These are phyloP conservation scores for Oryzias dopingdopingensis DNA, from an alignment of 2,797 vertebrate genomes.

Conservation along the genomic window DNA sequence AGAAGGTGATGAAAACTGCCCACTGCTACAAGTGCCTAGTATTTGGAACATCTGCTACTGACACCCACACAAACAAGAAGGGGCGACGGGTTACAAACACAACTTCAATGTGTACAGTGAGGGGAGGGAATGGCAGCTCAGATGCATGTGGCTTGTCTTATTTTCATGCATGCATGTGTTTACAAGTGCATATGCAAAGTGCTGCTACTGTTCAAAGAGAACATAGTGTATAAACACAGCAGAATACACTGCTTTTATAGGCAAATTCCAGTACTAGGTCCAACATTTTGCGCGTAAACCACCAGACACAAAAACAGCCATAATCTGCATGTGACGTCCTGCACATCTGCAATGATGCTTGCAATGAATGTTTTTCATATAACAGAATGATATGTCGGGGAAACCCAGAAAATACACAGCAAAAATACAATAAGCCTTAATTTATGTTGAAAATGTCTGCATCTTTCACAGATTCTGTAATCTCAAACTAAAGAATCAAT, in stretches of 20 bases:
- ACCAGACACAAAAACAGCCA: not conserved
- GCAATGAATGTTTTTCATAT: no score
- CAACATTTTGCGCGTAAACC: not conserved
- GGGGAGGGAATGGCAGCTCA: slow-evolving; percentile 22
- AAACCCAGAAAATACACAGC: no score
- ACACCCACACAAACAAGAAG: slow-evolving; percentile 20
- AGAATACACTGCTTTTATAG: not conserved
- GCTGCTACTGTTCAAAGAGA: slow-evolving; percentile 3
- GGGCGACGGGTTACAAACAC: not conserved
- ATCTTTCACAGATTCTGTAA: no score
- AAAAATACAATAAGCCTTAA: no score
- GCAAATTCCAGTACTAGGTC: not conserved
- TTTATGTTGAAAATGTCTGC: no score
- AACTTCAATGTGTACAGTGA: slow-evolving; percentile 31
- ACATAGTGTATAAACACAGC: not conserved
- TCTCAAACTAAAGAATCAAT: no score
- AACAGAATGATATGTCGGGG: no score
- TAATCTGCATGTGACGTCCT: not conserved
- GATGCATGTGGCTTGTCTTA: slow-evolving; percentile 31
- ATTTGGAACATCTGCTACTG: slow-evolving; percentile 60
- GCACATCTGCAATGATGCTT: not conserved
- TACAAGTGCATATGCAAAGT: slow-evolving; percentile 36
- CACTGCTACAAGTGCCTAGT: slow-evolving; percentile 34
- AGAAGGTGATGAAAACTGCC: slow-evolving; percentile 29
- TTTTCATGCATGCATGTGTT: slow-evolving; percentile 37